Evolutionary conservation across 1,140 invertebrate genomes (phyloP).

Genomic region (Drosophila subpulchrella): DNA sequence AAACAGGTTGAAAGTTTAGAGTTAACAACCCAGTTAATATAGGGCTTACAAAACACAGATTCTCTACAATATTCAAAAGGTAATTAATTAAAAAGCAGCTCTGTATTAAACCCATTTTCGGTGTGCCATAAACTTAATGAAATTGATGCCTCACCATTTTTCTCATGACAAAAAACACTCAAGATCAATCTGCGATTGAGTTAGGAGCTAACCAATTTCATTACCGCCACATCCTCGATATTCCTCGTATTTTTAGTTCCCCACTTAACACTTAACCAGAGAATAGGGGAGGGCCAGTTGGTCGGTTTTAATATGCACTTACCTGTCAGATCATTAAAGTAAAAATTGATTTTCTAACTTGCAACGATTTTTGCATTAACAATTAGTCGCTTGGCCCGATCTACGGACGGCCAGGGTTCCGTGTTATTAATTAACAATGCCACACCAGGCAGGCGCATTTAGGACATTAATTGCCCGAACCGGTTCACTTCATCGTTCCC

Average conservation of each 20-base stretch:
- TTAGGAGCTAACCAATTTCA: constrained; percentile 11
- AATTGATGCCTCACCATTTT: neutral
- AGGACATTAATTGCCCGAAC: constrained; percentile 77
- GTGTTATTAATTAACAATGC: constrained; percentile 83
- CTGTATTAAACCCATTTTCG: neutral
- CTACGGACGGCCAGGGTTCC: neutral
- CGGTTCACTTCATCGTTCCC: constrained; percentile 51
- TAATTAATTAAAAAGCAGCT: no score
- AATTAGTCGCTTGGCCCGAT: constrained; percentile 50
- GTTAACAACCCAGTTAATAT: no score
- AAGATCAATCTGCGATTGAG: constrained; percentile 11
- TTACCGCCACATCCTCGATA: neutral
- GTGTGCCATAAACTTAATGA: neutral
- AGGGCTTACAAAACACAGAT: no score
- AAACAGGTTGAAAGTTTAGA: no score
- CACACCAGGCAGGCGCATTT: constrained; percentile 79
- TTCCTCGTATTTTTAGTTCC: constrained; percentile 25
- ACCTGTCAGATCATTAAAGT: constrained; percentile 80
- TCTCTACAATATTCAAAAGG: no score
- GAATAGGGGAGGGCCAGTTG: constrained; percentile 8
- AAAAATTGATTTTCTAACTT: constrained; percentile 83
- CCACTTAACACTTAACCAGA: constrained; percentile 39
- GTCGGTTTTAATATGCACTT: constrained; percentile 72
- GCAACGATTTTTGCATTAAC: constrained; percentile 83
- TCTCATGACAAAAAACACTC: neutral